Percentiles rank a stretch among this genome's conserved stretches.
Evolutionary conservation across 2,113 vertebrate genomes (phyloP).

Genomic region (Hemicordylus capensis): DNA sequence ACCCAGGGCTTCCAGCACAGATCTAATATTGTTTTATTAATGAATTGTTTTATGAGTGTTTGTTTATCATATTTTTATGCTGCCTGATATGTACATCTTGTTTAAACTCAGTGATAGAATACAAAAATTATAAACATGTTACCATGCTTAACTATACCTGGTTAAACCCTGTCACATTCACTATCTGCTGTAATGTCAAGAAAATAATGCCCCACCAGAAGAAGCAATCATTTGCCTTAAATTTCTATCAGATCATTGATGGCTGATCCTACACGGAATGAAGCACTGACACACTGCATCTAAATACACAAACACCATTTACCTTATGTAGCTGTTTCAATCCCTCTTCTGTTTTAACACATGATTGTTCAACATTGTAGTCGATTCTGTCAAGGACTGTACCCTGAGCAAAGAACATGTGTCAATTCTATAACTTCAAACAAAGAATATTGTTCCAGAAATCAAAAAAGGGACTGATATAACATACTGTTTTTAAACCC

Average conservation of each 20-base stretch:
- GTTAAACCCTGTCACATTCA: neutral
- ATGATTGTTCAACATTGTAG: conserved; percentile 97
- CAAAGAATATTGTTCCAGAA: neutral
- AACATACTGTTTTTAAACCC: neutral
- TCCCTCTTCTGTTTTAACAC: conserved; percentile 96
- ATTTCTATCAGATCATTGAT: neutral
- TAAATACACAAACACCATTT: conserved; percentile 24
- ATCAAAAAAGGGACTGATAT: neutral
- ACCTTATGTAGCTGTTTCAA: conserved; percentile 97
- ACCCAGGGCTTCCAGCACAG: too few species aligned
- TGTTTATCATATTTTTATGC: too few species aligned
- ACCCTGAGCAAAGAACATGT: conserved; percentile 77
- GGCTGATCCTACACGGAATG: neutral
- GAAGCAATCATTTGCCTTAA: neutral
- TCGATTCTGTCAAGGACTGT: conserved; percentile 97
- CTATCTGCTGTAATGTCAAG: neutral
- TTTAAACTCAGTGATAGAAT: too few species aligned
- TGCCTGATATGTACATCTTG: too few species aligned
- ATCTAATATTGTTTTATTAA: too few species aligned
- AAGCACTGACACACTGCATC: neutral
- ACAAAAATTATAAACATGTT: too few species aligned
- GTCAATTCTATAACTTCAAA: neutral
- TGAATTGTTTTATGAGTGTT: too few species aligned
- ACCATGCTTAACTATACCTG: neutral
- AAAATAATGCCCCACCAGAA: neutral